These are phyloP conservation scores for Mus spicilegus DNA, from an alignment of 2,113 vertebrate species.

Conservation along the genomic window DNA sequence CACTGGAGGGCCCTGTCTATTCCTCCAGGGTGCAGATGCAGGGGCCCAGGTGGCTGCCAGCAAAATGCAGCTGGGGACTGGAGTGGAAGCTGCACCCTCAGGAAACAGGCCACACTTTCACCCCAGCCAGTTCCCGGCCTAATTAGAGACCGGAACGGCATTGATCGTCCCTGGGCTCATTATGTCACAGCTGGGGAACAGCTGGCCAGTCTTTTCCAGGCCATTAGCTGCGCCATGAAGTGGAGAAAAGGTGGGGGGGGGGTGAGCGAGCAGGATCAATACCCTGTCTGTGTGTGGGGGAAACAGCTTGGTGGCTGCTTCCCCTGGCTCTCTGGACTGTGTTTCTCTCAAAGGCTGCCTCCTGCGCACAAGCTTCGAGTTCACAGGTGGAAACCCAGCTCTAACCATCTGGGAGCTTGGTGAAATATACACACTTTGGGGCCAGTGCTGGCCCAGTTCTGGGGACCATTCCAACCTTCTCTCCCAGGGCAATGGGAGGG, in stretches of 20 bases:
- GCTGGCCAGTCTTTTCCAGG: conserved; percentile 83
- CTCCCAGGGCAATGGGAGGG: background rate
- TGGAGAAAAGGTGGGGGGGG: conserved; percentile 73
- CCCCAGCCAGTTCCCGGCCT: conserved; percentile 77
- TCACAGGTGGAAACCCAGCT: background rate
- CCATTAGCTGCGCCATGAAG: conserved; percentile 81
- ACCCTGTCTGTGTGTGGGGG: conserved; percentile 74
- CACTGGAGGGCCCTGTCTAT: background rate
- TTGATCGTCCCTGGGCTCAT: conserved; percentile 81
- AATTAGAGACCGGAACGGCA: conserved; percentile 80
- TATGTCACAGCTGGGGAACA: conserved; percentile 83
- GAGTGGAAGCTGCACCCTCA: conserved; percentile 63
- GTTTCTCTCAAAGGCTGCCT: background rate
- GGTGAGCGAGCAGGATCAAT: conserved; percentile 65
- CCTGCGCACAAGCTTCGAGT: background rate
- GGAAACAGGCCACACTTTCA: conserved; percentile 75
- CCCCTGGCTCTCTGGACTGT: background rate
- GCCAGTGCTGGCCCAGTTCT: background rate
- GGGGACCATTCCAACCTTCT: background rate
- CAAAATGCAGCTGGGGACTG: conserved; percentile 73
- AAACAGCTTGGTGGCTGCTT: conserved; percentile 54
- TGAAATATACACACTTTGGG: background rate
- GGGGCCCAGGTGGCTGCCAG: conserved; percentile 76
- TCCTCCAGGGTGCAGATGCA: conserved; percentile 54
- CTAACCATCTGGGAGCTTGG: background rate